These are phyloP conservation scores for Penaeus indicus DNA, from an alignment of 1,140 invertebrate genomes.

Conservation along the genomic window DNA sequence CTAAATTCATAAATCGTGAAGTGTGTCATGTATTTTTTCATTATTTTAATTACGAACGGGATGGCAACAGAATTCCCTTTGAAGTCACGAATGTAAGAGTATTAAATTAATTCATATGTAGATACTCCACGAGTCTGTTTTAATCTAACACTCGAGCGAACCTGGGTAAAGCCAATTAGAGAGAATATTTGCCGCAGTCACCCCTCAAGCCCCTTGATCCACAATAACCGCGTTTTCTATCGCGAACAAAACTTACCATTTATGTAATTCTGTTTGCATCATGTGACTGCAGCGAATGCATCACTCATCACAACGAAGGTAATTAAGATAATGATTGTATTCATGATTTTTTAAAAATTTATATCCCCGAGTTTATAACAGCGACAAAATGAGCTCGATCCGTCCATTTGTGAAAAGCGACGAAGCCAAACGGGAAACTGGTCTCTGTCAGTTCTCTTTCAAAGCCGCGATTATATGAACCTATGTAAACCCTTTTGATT, in stretches of 20 bases:
- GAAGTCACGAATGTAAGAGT: conserved; percentile 35
- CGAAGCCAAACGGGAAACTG: background rate
- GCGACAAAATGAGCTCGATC: too few relatives aligned
- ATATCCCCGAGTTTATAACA: too few relatives aligned
- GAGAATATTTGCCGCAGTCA: conserved; percentile 46
- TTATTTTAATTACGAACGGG: background rate
- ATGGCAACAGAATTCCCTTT: conserved; percentile 16
- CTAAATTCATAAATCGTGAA: too few relatives aligned
- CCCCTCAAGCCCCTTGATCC: conserved; percentile 32
- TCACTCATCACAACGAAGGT: too few relatives aligned
- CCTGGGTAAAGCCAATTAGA: conserved; percentile 50
- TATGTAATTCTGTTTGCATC: background rate
- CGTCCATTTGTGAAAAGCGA: background rate
- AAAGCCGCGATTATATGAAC: conserved; percentile 48
- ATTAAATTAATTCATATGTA: conserved; percentile 45
- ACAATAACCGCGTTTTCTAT: conserved; percentile 26
- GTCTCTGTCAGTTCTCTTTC: conserved; percentile 9
- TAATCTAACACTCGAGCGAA: conserved; percentile 47
- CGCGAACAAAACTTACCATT: background rate
- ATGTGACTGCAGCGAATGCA: too few relatives aligned
- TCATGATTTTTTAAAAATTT: too few relatives aligned
- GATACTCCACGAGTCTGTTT: conserved; percentile 46
- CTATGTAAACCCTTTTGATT: conserved; percentile 53
- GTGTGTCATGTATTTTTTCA: too few relatives aligned
- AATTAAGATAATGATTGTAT: too few relatives aligned